Conservation (phyloP, 2,113 vertebrate genomes). For the Ceuthmochares aereus region DNA sequence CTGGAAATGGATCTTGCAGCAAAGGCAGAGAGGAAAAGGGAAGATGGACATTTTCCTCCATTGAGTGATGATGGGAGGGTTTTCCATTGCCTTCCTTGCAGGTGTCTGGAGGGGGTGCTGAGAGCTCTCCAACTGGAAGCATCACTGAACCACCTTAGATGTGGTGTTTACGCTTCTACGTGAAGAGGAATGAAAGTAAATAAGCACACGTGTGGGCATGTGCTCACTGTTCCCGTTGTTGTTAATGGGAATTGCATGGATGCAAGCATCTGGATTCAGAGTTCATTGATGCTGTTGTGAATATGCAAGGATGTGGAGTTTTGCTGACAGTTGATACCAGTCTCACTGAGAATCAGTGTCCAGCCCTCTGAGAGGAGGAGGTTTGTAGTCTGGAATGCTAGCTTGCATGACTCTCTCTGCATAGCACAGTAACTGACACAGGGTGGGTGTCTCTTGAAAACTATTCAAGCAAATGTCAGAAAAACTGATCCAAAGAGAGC, state of each 20-base stretch:
- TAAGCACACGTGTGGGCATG: not conserved
- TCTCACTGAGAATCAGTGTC: not conserved
- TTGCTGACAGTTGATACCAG: not conserved
- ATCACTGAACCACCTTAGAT: not conserved
- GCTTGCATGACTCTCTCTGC: not conserved
- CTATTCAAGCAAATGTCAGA: constrained; percentile 6
- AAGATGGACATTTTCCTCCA: not conserved
- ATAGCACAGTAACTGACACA: not conserved
- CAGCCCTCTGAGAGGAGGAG: not conserved
- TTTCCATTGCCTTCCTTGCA: not conserved
- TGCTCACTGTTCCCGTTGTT: not conserved
- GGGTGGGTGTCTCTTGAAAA: constrained; percentile 37
- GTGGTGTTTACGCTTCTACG: not conserved
- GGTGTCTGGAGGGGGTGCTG: not conserved
- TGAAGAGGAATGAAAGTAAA: not conserved
- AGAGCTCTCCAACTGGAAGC: not conserved
- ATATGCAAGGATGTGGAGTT: not conserved
- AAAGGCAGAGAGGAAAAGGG: not conserved
- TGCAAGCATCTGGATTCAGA: not conserved
- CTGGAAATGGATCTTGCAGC: not conserved
- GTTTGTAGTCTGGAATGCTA: not conserved
- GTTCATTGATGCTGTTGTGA: rapidly evolving
- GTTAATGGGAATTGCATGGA: not conserved
- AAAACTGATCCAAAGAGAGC: constrained; percentile 7
- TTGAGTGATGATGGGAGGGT: not conserved